Conservation (phyloP, 2,113 vertebrate species). For the Passerina amoena region DNA sequence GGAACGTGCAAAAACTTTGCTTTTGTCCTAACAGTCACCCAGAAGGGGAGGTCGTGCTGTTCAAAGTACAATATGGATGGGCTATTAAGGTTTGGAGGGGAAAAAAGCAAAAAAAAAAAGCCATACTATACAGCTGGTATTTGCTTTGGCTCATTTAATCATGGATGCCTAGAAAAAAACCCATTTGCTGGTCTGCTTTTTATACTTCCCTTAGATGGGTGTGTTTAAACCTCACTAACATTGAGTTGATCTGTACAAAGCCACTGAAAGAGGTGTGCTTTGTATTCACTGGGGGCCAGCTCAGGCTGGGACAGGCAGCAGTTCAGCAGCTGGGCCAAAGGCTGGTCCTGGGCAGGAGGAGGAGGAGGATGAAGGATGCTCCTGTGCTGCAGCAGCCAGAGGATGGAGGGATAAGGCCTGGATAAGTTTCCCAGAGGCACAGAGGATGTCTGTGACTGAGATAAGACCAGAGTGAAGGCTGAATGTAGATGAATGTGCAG, state of each 20-base stretch:
- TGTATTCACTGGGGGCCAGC: rapidly evolving
- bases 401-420: neutral
- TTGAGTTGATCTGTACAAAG: neutral
- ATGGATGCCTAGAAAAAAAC: conserved; percentile 44
- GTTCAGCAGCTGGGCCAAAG: neutral
- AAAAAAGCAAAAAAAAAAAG: neutral
- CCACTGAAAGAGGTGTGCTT: neutral
- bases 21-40: conserved; percentile 50
- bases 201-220: neutral
- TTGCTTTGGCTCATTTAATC: conserved; percentile 34
- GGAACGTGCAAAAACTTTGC: conserved; percentile 50
- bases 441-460: neutral
- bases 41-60: conserved; percentile 62
- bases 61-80: conserved; percentile 69
- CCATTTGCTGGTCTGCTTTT: neutral
- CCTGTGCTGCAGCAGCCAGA: neutral
- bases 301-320: rapidly evolving
- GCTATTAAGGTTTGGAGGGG: conserved; percentile 42
- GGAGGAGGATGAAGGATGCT: neutral
- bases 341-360: neutral
- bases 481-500: neutral
- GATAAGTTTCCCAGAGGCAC: neutral
- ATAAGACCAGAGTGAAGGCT: neutral
- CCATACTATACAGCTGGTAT: neutral
- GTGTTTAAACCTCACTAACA: neutral